These are phyloP conservation scores for Mastigias papua DNA, from an alignment of 30 jellyfish, hydroid and myxozoan species.

Conservation along the genomic window DNA sequence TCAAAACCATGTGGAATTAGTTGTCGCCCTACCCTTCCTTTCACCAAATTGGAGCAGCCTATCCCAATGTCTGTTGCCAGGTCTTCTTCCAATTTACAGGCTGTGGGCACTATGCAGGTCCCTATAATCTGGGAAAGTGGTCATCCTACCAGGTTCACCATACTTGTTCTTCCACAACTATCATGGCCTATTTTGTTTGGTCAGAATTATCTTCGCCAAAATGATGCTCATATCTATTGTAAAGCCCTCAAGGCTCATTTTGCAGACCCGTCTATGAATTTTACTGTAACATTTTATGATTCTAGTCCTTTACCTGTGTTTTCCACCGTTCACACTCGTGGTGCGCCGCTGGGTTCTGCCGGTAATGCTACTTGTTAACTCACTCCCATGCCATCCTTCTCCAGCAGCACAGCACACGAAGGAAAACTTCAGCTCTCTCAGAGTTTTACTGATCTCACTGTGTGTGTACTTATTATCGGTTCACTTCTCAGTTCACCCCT, in stretches of 20 bases:
- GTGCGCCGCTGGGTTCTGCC: conserved; percentile 14
- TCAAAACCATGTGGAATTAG: conserved; percentile 44
- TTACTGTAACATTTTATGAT: conserved; percentile 27
- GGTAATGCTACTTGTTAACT: conserved; percentile 50
- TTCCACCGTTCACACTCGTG: background rate
- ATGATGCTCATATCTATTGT: conserved; percentile 32
- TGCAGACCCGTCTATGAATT: conserved; percentile 38
- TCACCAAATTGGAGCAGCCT: conserved; percentile 49
- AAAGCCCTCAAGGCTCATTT: conserved; percentile 22
- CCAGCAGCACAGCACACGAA: background rate
- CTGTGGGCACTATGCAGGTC: conserved; percentile 70
- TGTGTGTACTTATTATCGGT: too few species aligned
- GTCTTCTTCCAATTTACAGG: conserved; percentile 44
- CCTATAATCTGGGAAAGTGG: conserved; percentile 64
- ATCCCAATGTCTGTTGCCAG: conserved; percentile 61
- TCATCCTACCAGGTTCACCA: conserved; percentile 17
- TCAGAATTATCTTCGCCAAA: conserved; percentile 35
- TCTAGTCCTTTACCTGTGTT: conserved; percentile 35
- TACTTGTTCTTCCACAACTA: conserved; percentile 58
- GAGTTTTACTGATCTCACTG: too few species aligned
- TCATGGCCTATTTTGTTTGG: conserved; percentile 63
- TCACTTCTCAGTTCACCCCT: too few species aligned
- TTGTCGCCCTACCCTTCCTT: conserved; percentile 17
- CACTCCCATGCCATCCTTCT: conserved; percentile 26
- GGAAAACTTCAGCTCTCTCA: too few species aligned